phyloP scores from a whole-genome alignment of 1,140 invertebrate genomes.

The Leptoteleia sp. region DNA sequence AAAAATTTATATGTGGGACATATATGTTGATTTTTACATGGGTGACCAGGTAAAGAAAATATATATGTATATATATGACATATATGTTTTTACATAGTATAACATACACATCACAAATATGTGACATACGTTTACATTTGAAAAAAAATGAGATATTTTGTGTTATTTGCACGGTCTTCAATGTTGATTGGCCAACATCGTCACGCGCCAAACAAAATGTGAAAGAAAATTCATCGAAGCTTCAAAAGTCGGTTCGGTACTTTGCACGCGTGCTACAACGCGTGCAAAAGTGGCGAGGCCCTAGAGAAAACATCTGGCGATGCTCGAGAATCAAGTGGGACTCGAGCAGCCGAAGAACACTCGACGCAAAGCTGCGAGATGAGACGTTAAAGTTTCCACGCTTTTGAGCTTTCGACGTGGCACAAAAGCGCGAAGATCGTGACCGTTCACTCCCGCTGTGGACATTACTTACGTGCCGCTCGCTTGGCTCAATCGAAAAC shows the following conservation, averaged over 20 bases:
- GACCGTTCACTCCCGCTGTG: slow-evolving; percentile 56
- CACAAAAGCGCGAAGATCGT: slow-evolving; percentile 61
- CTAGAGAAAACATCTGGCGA: slow-evolving; percentile 74
- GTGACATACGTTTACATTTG: too few relatives aligned
- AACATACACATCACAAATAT: too few relatives aligned
- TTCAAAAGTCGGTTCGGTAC: slow-evolving; percentile 56
- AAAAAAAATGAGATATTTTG: slow-evolving; percentile 9
- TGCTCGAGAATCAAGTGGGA: slow-evolving; percentile 72
- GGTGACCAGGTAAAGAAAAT: too few relatives aligned
- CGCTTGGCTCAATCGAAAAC: slow-evolving; percentile 5
- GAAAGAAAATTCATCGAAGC: slow-evolving; percentile 45
- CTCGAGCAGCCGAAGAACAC: slow-evolving; percentile 66
- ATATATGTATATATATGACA: too few relatives aligned
- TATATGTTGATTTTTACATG: too few relatives aligned
- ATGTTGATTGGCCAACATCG: slow-evolving; percentile 58
- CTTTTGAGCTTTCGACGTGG: slow-evolving; percentile 72
- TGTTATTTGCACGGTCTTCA: slow-evolving; percentile 24
- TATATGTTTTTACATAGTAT: too few relatives aligned
- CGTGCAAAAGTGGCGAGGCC: slow-evolving; percentile 68
- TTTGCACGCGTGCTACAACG: slow-evolving; percentile 70
- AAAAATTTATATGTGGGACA: too few relatives aligned
- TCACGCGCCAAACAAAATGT: slow-evolving; percentile 33
- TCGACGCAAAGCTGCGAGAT: slow-evolving; percentile 68
- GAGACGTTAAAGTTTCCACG: slow-evolving; percentile 73
- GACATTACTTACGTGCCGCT: slow-evolving; percentile 43